These are phyloP conservation scores for Rhamphomyia laevipes DNA, from an alignment of 2,888 invertebrate genomes.

Conservation along the genomic window DNA sequence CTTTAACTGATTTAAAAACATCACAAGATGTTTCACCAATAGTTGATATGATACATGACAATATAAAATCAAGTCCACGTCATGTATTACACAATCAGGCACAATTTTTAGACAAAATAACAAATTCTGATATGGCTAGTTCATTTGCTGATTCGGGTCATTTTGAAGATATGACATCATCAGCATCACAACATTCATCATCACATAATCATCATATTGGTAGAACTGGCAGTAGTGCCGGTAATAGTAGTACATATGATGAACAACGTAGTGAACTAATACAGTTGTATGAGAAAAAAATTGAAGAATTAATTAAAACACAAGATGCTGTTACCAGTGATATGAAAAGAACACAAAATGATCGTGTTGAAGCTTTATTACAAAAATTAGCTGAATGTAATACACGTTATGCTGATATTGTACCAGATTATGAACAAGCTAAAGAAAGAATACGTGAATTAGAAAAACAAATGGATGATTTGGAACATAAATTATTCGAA, in stretches of 20 bases:
- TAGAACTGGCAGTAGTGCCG: constrained; percentile 15
- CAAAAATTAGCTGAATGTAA: constrained; percentile 64
- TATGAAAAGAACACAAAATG: constrained; percentile 65
- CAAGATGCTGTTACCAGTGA: constrained; percentile 56
- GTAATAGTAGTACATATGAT: constrained; percentile 40
- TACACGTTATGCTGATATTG: constrained; percentile 62
- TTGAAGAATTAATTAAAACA: constrained; percentile 58
- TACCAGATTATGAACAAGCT: constrained; percentile 62
- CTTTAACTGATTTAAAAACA: constrained; percentile 45
- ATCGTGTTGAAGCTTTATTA: constrained; percentile 61
- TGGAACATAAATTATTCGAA: constrained; percentile 54
- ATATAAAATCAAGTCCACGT: constrained; percentile 34
- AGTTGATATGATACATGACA: constrained; percentile 39
- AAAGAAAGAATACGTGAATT: constrained; percentile 57
- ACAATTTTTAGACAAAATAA: constrained; percentile 19
- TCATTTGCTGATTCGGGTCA: constrained; percentile 79
- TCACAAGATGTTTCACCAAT: constrained; percentile 44
- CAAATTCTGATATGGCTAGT: constrained; percentile 50
- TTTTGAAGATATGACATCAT: constrained; percentile 69
- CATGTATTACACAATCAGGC: constrained; percentile 32
- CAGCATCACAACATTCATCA: constrained; percentile 62
- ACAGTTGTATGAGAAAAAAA: constrained; percentile 58
- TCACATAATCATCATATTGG: constrained; percentile 26
- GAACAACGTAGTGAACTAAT: constrained; percentile 56
- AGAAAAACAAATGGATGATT: constrained; percentile 60